Conservation (phyloP, 2,888 invertebrate genomes). For the Tethea ocularis region DNA sequence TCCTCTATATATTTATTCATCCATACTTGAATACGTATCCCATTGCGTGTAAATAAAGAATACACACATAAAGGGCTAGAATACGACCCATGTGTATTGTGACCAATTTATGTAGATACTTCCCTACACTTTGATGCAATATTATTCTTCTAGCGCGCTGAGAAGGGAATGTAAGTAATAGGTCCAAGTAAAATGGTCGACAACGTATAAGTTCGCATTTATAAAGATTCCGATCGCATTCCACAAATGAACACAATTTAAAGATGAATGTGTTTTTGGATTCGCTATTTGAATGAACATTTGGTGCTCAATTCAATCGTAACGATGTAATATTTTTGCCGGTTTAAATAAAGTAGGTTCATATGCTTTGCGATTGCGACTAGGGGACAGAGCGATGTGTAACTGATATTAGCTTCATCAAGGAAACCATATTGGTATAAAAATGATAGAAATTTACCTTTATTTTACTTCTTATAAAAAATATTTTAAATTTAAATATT, state of each 20-base stretch:
- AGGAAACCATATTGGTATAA: not conserved
- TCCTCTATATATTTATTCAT: conserved; percentile 39
- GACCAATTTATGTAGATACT: conserved; percentile 55
- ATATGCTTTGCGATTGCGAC: not conserved
- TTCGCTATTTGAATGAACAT: conserved; percentile 71
- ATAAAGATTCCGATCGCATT: conserved; percentile 78
- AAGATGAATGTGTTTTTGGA: conserved; percentile 73
- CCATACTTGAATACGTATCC: conserved; percentile 47
- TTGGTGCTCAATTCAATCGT: conserved; percentile 59
- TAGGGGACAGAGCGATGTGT: not conserved
- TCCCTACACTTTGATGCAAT: conserved; percentile 32
- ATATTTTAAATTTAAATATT: no score
- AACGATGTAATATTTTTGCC: conserved; percentile 64
- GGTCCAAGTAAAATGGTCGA: conserved; percentile 48
- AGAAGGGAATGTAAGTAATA: conserved; percentile 25
- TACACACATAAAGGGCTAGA: conserved; percentile 58
- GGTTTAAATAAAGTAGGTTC: conserved; percentile 15
- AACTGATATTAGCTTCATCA: not conserved
- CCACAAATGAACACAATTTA: conserved; percentile 80
- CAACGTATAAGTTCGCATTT: conserved; percentile 67
- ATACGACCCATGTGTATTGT: conserved; percentile 50
- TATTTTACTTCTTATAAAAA: no score
- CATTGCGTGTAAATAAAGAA: conserved; percentile 68
- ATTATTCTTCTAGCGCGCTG: conserved; percentile 26
- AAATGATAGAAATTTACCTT: no score